Conservation (phyloP, 2,888 invertebrate species). For the Polyommatus iphigenia region DNA sequence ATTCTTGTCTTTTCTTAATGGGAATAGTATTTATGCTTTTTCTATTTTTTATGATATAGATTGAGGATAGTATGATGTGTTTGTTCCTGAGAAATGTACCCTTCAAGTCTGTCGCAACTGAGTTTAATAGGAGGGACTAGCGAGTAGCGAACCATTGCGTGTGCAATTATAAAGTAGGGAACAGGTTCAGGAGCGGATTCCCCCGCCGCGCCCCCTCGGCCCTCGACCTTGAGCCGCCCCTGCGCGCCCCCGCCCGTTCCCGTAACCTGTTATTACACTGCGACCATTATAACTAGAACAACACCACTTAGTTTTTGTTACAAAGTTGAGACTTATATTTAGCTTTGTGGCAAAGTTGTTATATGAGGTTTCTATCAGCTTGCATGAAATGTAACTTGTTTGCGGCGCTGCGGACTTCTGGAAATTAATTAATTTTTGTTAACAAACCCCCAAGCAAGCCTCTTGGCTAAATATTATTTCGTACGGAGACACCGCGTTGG, state of each 20-base stretch:
- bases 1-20: background rate
- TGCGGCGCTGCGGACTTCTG: background rate
- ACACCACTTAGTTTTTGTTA: background rate
- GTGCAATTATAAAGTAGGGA: conserved; percentile 4
- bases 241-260: background rate
- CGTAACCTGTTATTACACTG: conserved; percentile 16
- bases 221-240: conserved; percentile 22
- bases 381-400: background rate
- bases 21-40: background rate
- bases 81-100: background rate
- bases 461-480: background rate
- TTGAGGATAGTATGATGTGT: background rate
- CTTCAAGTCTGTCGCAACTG: background rate
- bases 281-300: conserved; percentile 15
- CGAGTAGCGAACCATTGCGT: background rate
- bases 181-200: conserved; percentile 12
- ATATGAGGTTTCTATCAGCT: background rate
- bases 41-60: background rate
- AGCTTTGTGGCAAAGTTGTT: background rate
- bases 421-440: conserved; percentile 27
- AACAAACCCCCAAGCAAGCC: background rate
- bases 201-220: background rate
- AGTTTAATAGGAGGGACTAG: background rate
- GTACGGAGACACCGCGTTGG: background rate
- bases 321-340: background rate